Base-by-base conservation (phyloP, 2,888 invertebrate genomes). In the Dorcus hopei region DNA sequence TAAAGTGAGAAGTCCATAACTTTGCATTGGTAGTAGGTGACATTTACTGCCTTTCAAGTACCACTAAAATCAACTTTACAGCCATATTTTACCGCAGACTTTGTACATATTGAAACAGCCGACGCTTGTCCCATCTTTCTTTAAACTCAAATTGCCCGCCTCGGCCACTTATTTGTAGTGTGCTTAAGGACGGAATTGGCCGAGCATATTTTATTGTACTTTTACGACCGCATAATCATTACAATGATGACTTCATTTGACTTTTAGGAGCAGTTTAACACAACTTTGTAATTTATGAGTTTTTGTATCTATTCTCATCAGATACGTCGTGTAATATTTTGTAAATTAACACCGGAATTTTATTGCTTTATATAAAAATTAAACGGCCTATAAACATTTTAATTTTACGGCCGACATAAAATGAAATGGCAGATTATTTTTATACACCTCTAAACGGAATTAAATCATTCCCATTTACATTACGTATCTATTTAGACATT, bases 11-110 rank as follows among this genome's bases (percentile, higher is more conserved):
- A 69, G 68, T 64, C 69, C 68, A 70, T 73, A 73, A 76, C 69
- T 72, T 69, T 67, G 67, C 71, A 72, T 72, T 70, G 74, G 74
- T 72, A 72, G 71, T 75, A 71, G 72, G 71, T 78, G 82, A 82
- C 82, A 79, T 82, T 82, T 82, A 82, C 80, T 81, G 81, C 79
- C 81, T 78, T 80, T 81, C 80, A 81, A 82, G 81, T 80, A 78
- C 78, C 80, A 80, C 80, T 82, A 83, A 83, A 83, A 82, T 80
- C 78, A 76, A 75, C 80, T 79, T 72, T 81, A 81, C 80, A 77
- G 75, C 81, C 80, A 79, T 74, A 72, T 70, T 70, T 70, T 68
- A 68, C 66, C 68, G 65, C 63, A 61, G 67, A 67, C 66, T 68
- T 66, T 70, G 69, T 71, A 67, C 68, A 69, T 70, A 73, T 69